These are phyloP conservation scores for Lasius fuliginosus DNA, from an alignment of 2,888 invertebrate species.

Conservation along the genomic window DNA sequence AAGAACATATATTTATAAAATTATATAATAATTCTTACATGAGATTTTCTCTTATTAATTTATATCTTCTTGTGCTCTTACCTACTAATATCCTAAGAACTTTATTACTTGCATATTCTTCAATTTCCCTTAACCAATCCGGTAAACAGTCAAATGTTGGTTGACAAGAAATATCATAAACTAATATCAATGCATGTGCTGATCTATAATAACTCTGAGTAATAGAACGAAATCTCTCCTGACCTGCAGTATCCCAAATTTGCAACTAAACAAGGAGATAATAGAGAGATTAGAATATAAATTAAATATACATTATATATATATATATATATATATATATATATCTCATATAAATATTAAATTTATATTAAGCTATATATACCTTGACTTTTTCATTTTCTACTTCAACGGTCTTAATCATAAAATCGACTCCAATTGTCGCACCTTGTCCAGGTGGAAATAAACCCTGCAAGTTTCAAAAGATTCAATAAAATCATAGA, in stretches of 20 bases:
- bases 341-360: not conserved
- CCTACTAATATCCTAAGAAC: slow-evolving; percentile 98
- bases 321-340: not conserved
- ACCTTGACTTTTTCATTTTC: slow-evolving; percentile 98
- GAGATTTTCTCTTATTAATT: not conserved
- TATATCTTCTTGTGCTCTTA: slow-evolving; percentile 86
- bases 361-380: slow-evolving; percentile 59
- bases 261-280: slow-evolving; percentile 91
- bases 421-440: slow-evolving; percentile 99
- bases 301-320: not conserved
- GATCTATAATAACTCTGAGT: slow-evolving; percentile 99
- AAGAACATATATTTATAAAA: not conserved
- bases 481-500: not conserved
- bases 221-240: slow-evolving; percentile 98
- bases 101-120: slow-evolving; percentile 98
- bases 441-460: slow-evolving; percentile 99
- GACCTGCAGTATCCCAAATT: slow-evolving; percentile 99
- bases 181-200: slow-evolving; percentile 98
- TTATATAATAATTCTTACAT: not conserved
- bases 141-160: slow-evolving; percentile 99
- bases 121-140: slow-evolving; percentile 98
- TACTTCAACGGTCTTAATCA: slow-evolving; percentile 99
- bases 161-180: slow-evolving; percentile 99
- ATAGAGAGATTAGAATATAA: not conserved
- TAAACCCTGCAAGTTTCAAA: slow-evolving; percentile 89